Evolutionary conservation across 2,797 vertebrate species (phyloP).

Genomic region (Nannoperca australis): DNA sequence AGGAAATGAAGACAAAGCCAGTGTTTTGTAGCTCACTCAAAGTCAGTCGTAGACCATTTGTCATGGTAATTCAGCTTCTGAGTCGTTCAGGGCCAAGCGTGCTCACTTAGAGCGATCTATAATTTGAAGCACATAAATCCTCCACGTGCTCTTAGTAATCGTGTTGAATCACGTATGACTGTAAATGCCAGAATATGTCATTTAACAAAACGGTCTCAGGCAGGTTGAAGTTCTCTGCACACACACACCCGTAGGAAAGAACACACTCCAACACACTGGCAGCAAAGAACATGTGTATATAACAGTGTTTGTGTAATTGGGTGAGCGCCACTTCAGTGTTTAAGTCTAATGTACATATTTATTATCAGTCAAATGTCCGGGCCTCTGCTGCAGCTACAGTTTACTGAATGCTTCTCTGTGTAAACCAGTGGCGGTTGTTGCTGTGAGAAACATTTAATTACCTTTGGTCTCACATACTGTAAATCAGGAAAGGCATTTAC

Average conservation of each 20-base stretch:
- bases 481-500: constrained; percentile 70
- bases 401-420: constrained; percentile 47
- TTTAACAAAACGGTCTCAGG: constrained; percentile 18
- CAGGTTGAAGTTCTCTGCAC: constrained; percentile 3
- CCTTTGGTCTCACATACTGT: constrained; percentile 47
- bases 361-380: constrained; percentile 26
- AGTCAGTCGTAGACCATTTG: constrained; percentile 42
- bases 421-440: constrained; percentile 45
- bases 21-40: constrained; percentile 20
- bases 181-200: constrained; percentile 52
- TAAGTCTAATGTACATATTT: not conserved
- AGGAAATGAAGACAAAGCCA: constrained; percentile 48
- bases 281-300: not conserved
- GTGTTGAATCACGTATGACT: constrained; percentile 54
- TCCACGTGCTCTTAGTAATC: constrained; percentile 56
- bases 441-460: constrained; percentile 71
- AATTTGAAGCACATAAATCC: constrained; percentile 72
- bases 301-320: constrained; percentile 16
- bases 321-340: not conserved
- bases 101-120: constrained; percentile 47
- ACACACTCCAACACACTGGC: not conserved
- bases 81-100: constrained; percentile 46
- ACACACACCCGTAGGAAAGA: constrained; percentile 2
- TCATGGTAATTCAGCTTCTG: constrained; percentile 62
- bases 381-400: constrained; percentile 19